Evolutionary conservation across 2,888 invertebrate genomes (phyloP).

Genomic region (Oeneis ivallda): DNA sequence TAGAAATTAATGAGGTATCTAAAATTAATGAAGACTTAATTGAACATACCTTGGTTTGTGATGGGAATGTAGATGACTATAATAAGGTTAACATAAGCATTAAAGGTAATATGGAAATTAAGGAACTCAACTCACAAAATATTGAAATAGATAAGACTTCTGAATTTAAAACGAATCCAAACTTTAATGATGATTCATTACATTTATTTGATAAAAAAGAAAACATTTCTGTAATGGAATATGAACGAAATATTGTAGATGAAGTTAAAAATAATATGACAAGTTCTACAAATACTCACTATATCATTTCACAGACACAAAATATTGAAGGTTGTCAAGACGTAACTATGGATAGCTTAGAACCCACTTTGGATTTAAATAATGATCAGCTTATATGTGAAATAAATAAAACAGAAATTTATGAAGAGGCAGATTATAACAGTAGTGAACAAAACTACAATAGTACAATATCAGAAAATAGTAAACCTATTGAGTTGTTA

Average conservation of each 20-base stretch:
- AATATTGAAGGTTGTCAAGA: neutral
- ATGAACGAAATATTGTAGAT: neutral
- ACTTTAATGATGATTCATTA: neutral
- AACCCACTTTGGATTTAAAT: neutral
- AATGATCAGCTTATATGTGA: neutral
- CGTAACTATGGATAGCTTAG: slow-evolving; percentile 9
- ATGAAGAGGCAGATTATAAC: neutral
- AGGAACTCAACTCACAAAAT: neutral
- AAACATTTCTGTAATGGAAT: neutral
- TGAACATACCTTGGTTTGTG: neutral
- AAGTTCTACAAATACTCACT: neutral
- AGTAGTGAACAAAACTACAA: neutral
- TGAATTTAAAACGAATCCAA: neutral
- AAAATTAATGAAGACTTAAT: neutral
- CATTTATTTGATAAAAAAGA: neutral
- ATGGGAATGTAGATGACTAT: neutral
- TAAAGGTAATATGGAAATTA: neutral
- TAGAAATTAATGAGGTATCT: neutral
- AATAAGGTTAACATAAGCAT: neutral
- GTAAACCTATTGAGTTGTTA: neutral
- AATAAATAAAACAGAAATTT: neutral
- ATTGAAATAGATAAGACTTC: neutral
- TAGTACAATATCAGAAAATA: neutral
- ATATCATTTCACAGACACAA: neutral
- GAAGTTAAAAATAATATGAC: neutral